phyloP scores from a whole-genome alignment of 1,140 invertebrate genomes.

The Ceratoteleas bidentatus region DNA sequence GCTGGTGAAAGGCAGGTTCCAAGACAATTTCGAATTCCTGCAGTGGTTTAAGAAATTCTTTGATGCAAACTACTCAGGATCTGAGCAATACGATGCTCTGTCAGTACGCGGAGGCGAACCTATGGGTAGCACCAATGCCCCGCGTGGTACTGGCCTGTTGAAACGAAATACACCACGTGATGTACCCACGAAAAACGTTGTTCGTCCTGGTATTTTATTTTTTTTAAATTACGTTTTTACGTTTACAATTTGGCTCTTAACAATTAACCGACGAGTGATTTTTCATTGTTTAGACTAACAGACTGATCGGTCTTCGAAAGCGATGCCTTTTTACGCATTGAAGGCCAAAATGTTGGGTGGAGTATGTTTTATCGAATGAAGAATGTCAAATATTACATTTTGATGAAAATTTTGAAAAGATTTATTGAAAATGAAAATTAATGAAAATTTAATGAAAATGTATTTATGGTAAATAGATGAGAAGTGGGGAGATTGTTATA shows the following conservation, averaged over 20 bases:
- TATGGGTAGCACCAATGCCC: slow-evolving; percentile 87
- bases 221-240: slow-evolving; percentile 36
- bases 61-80: slow-evolving; percentile 97
- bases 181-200: slow-evolving; percentile 72
- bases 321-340: no score
- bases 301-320: not conserved
- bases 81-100: slow-evolving; percentile 92
- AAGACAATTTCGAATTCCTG: slow-evolving; percentile 99
- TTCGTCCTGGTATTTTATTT: slow-evolving; percentile 78
- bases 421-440: no score
- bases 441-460: no score
- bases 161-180: slow-evolving; percentile 76
- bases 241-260: slow-evolving; percentile 19
- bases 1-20: slow-evolving; percentile 96
- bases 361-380: no score
- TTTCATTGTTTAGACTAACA: slow-evolving; percentile 23
- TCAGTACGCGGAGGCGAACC: slow-evolving; percentile 90
- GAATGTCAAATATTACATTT: no score
- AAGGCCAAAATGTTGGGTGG: no score
- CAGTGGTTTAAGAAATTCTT: slow-evolving; percentile 99
- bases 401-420: no score
- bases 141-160: slow-evolving; percentile 80
- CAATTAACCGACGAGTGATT: slow-evolving; percentile 21
- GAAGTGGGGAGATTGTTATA: no score
- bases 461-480: no score